Percentiles rank a stretch among this genome's conserved stretches.
These are phyloP conservation scores for Hoplias malabaricus DNA, from an alignment of 2,113 vertebrate genomes.

Conservation along the genomic window DNA sequence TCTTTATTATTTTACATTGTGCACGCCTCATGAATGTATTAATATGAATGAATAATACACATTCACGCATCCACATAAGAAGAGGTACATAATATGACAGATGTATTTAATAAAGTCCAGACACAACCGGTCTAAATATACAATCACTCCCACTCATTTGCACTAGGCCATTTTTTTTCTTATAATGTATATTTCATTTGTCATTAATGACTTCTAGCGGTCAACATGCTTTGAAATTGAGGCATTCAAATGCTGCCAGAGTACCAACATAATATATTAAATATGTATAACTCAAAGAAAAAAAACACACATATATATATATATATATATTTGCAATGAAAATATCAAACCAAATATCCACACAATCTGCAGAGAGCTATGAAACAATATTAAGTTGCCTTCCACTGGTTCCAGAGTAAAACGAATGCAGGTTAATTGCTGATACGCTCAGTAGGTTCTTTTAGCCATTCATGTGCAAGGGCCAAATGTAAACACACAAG, in stretches of 20 bases:
- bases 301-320: background rate
- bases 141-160: slow-evolving; percentile 62
- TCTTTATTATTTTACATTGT: background rate
- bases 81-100: slow-evolving; percentile 62
- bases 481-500: slow-evolving; percentile 29
- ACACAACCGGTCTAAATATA: slow-evolving; percentile 60
- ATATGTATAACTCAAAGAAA: too few relatives aligned
- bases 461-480: slow-evolving; percentile 14
- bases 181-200: background rate
- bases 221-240: background rate
- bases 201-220: slow-evolving; percentile 27
- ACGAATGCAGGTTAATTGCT: background rate
- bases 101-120: slow-evolving; percentile 72
- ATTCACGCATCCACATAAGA: slow-evolving; percentile 55
- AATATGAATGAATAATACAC: background rate
- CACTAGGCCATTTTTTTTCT: slow-evolving; percentile 10
- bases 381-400: too few relatives aligned
- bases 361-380: background rate
- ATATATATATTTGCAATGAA: background rate
- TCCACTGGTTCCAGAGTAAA: too few relatives aligned
- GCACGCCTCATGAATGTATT: background rate
- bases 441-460: slow-evolving; percentile 20
- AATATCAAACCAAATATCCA: background rate
- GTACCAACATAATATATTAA: too few relatives aligned
- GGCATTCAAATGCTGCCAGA: background rate